phyloP scores from a whole-genome alignment of 2,888 invertebrate species.

The Xylophagus ater region DNA sequence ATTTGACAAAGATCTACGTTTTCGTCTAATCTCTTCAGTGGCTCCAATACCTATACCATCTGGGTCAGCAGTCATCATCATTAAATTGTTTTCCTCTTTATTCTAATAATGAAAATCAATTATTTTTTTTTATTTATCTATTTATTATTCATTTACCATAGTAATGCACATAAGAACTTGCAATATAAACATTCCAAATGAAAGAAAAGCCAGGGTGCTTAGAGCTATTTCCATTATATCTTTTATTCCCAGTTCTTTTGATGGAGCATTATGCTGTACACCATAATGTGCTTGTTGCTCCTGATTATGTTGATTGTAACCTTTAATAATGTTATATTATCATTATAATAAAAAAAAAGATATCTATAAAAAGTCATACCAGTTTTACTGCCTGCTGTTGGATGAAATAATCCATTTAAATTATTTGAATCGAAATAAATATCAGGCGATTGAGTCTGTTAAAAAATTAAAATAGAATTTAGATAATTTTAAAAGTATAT shows the following conservation, averaged over 20 bases:
- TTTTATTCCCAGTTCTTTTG: constrained; percentile 50
- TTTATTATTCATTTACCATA: constrained; percentile 28
- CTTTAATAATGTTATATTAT: constrained; percentile 1
- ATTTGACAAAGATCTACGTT: constrained; percentile 19
- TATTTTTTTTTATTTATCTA: no score
- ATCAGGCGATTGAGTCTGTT: neutral
- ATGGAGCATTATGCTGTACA: constrained; percentile 9
- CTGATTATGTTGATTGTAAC: neutral
- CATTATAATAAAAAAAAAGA: neutral
- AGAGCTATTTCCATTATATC: constrained; percentile 71
- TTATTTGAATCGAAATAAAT: neutral
- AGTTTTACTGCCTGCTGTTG: constrained; percentile 13
- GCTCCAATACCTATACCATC: constrained; percentile 18
- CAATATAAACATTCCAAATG: constrained; percentile 68
- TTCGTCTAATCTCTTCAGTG: constrained; percentile 26
- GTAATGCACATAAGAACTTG: constrained; percentile 66
- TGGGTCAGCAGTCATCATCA: constrained; percentile 40
- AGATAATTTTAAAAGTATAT: neutral
- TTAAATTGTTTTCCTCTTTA: constrained; percentile 27
- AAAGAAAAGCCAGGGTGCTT: constrained; percentile 68
- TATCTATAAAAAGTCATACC: constrained; percentile 4
- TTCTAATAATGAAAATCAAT: constrained; percentile 18
- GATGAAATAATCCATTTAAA: neutral
- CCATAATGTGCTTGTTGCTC: constrained; percentile 7
- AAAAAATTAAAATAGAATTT: no score